These are phyloP conservation scores for Myzus persicae DNA, from an alignment of 1,140 invertebrate species.

Conservation along the genomic window DNA sequence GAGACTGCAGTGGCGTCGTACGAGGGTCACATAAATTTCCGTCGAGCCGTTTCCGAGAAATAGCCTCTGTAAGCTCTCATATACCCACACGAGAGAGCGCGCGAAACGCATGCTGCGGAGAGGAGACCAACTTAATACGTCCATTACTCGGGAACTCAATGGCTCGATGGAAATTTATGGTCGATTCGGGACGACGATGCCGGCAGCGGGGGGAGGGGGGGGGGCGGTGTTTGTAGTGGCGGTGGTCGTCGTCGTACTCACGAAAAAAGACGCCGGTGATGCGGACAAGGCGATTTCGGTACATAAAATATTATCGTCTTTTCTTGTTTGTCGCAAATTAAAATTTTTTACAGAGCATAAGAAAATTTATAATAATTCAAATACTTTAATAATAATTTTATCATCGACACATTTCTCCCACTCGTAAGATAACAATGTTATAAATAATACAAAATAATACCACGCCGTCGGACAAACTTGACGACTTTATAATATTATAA, in stretches of 20 bases:
- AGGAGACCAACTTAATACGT: slow-evolving; percentile 6
- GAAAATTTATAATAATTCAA: too few relatives aligned
- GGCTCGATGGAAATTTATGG: slow-evolving; percentile 38
- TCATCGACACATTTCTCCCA: neutral
- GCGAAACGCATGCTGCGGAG: neutral
- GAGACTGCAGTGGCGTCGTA: neutral
- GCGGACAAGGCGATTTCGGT: neutral
- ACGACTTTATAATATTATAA: too few relatives aligned
- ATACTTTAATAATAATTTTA: neutral
- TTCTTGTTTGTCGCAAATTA: neutral
- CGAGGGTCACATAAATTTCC: neutral
- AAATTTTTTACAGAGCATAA: neutral
- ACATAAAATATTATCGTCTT: neutral
- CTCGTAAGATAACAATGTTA: neutral
- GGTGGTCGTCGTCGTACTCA: neutral
- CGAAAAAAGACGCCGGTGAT: neutral
- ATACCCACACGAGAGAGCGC: neutral
- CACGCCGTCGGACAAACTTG: too few relatives aligned
- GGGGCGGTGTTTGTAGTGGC: too few relatives aligned
- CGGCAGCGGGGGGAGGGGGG: neutral
- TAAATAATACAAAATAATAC: too few relatives aligned
- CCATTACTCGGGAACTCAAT: slow-evolving; percentile 39
- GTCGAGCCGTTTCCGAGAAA: slow-evolving; percentile 7
- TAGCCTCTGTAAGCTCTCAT: neutral
- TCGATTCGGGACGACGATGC: neutral